Evolutionary conservation across 2,888 invertebrate species (phyloP).

Genomic region (Plebejus argus): DNA sequence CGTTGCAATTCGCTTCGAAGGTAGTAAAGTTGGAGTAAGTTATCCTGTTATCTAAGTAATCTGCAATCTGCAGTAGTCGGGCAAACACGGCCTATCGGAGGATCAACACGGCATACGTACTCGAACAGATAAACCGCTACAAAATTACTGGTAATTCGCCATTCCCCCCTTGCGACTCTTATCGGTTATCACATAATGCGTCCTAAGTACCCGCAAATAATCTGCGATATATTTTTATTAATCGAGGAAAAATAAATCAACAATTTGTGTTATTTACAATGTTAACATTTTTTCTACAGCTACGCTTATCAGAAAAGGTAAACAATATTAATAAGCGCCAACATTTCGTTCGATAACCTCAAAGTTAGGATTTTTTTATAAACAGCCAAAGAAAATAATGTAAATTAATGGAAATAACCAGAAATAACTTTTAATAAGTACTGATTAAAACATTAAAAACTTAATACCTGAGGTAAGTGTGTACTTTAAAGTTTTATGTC

Average conservation of each 20-base stretch:
- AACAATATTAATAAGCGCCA: neutral
- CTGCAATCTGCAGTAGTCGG: neutral
- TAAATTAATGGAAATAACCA: too few relatives aligned
- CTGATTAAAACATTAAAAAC: too few relatives aligned
- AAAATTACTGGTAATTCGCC: slow-evolving; percentile 3
- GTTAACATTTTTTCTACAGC: too few relatives aligned
- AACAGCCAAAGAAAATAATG: too few relatives aligned
- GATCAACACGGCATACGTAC: neutral
- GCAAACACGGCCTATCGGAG: neutral
- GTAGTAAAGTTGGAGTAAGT: neutral
- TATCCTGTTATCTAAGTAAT: neutral
- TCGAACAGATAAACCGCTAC: slow-evolving; percentile 1
- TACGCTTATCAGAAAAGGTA: too few relatives aligned
- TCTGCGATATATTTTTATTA: neutral
- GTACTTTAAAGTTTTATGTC: too few relatives aligned
- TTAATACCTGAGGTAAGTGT: too few relatives aligned
- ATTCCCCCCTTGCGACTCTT: neutral
- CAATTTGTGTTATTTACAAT: neutral
- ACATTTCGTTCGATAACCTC: neutral
- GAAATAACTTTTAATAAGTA: too few relatives aligned
- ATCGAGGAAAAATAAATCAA: neutral
- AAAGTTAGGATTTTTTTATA: too few relatives aligned
- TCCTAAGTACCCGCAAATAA: neutral
- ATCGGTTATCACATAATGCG: slow-evolving; percentile 11
- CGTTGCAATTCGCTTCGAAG: neutral